These are phyloP conservation scores for Pachyrhynchus sulphureomaculatus DNA, from an alignment of 1,140 invertebrate species.

Conservation along the genomic window DNA sequence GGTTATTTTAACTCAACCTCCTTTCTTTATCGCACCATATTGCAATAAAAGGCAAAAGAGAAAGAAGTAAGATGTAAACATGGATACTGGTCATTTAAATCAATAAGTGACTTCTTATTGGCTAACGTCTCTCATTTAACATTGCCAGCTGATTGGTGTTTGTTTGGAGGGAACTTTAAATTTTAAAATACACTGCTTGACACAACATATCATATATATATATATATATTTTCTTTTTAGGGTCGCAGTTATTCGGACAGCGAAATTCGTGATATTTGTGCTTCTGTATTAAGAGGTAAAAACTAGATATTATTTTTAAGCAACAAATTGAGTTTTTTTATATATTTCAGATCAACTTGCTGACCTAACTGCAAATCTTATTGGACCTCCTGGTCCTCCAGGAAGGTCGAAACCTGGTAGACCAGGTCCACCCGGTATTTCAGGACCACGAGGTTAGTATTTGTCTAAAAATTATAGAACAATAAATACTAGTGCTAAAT, in stretches of 20 bases:
- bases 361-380: slow-evolving; percentile 60
- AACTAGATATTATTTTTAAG: neutral
- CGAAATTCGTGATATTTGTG: slow-evolving; percentile 59
- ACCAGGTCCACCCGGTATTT: slow-evolving; percentile 61
- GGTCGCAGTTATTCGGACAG: slow-evolving; percentile 57
- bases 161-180: neutral
- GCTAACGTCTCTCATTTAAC: neutral
- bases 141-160: neutral
- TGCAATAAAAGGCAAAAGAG: neutral
- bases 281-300: slow-evolving; percentile 59
- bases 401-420: slow-evolving; percentile 60
- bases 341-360: slow-evolving; percentile 59
- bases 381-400: slow-evolving; percentile 63
- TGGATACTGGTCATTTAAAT: too few species aligned
- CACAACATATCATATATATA: slow-evolving; percentile 9
- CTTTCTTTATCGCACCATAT: too few species aligned
- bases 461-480: too few species aligned
- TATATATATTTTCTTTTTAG: slow-evolving; percentile 45
- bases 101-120: too few species aligned
- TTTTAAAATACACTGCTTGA: neutral
- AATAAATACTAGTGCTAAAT: too few species aligned
- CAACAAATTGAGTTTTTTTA: neutral
- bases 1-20: neutral
- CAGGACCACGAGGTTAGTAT: slow-evolving; percentile 62
- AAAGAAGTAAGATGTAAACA: neutral